Percentiles rank a stretch among this genome's conserved stretches.
phyloP scores from a whole-genome alignment of 2,797 vertebrate genomes.

The Chaetodon trifasciatus region DNA sequence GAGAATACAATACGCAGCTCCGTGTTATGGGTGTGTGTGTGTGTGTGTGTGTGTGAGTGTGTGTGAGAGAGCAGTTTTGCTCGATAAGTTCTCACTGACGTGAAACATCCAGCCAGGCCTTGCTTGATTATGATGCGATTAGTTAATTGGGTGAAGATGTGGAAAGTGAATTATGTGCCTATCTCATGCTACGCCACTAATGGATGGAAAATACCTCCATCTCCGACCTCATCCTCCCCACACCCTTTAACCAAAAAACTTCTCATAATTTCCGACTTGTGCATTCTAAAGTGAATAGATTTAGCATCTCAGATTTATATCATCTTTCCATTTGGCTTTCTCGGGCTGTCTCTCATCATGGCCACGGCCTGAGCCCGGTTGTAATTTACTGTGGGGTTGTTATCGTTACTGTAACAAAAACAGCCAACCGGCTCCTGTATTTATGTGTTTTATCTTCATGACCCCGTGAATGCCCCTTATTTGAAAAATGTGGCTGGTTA shows the following conservation, averaged over 20 bases:
- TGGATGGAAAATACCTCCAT: slow-evolving; percentile 81
- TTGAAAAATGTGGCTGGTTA: slow-evolving; percentile 45
- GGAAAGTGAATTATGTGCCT: slow-evolving; percentile 79
- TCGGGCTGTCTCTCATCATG: slow-evolving; percentile 58
- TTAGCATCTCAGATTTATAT: slow-evolving; percentile 80
- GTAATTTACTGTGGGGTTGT: slow-evolving; percentile 75
- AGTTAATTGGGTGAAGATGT: slow-evolving; percentile 84
- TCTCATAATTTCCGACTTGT: slow-evolving; percentile 76
- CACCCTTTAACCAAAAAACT: slow-evolving; percentile 73
- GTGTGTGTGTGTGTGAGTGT: slow-evolving; percentile 2
- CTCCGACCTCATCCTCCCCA: slow-evolving; percentile 74
- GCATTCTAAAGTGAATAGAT: slow-evolving; percentile 76
- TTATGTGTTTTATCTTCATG: slow-evolving; percentile 62
- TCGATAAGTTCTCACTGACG: slow-evolving; percentile 61
- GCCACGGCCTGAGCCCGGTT: slow-evolving; percentile 46
- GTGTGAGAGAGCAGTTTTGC: slow-evolving; percentile 13
- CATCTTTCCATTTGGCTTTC: slow-evolving; percentile 78
- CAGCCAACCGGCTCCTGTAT: slow-evolving; percentile 68
- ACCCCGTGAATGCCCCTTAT: slow-evolving; percentile 45
- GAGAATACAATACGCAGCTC: not conserved
- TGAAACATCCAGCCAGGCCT: slow-evolving; percentile 63
- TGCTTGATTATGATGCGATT: slow-evolving; percentile 77
- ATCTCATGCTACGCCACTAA: slow-evolving; percentile 80
- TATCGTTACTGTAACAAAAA: slow-evolving; percentile 80
- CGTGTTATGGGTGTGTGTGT: not conserved